Evolutionary conservation across 2,888 invertebrate species (phyloP).

Genomic region (Phaedon cochleariae): DNA sequence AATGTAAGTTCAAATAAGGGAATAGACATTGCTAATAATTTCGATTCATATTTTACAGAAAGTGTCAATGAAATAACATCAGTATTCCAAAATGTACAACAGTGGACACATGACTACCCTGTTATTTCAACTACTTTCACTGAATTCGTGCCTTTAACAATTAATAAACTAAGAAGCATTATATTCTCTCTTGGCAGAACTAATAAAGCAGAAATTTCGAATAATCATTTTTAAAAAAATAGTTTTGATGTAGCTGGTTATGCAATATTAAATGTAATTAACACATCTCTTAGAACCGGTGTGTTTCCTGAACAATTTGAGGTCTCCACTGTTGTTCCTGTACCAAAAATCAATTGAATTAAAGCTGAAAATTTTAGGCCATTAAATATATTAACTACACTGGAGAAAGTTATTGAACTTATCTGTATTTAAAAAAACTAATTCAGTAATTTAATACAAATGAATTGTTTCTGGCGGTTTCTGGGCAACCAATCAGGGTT

Average conservation of each 20-base stretch:
- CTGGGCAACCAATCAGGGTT: constrained; percentile 7
- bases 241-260: constrained; percentile 9
- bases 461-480: constrained; percentile 6
- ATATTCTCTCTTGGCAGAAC: constrained; percentile 7
- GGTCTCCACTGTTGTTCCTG: constrained; percentile 15
- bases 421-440: background rate
- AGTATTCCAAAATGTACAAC: constrained; percentile 10
- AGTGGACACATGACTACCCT: background rate
- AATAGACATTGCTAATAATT: too few species aligned
- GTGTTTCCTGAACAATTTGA: constrained; percentile 11
- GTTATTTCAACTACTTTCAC: constrained; percentile 4
- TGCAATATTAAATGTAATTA: constrained; percentile 5
- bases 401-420: constrained; percentile 7
- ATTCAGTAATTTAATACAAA: constrained; percentile 1
- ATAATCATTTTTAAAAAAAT: constrained; percentile 5
- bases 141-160: constrained; percentile 13
- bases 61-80: constrained; percentile 6
- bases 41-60: background rate
- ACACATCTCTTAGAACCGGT: constrained; percentile 9
- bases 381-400: constrained; percentile 10
- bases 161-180: constrained; percentile 7
- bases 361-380: constrained; percentile 9
- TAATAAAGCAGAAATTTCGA: constrained; percentile 1
- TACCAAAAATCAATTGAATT: constrained; percentile 4
- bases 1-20: too few species aligned